Conservation (phyloP, 1,140 invertebrate species). For the Stegodyphus mimosarum region DNA sequence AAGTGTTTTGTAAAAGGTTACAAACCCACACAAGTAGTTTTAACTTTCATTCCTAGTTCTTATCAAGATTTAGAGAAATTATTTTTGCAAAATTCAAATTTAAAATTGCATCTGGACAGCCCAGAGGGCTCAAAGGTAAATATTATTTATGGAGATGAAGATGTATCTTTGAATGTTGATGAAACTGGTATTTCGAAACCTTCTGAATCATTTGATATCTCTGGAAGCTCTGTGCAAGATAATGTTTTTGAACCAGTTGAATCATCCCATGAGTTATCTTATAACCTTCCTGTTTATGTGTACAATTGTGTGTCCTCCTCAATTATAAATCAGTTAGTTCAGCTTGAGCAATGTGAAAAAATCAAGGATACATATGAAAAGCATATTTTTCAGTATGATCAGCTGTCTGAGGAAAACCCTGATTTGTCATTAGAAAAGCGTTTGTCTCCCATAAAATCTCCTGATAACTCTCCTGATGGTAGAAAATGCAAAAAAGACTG, state of each 20-base stretch:
- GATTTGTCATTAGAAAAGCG: neutral
- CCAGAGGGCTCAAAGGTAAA: neutral
- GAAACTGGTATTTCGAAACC: neutral
- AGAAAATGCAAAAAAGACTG: conserved; percentile 13
- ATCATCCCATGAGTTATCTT: conserved; percentile 64
- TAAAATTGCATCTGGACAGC: neutral
- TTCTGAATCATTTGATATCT: neutral
- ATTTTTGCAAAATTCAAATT: neutral
- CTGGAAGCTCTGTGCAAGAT: neutral
- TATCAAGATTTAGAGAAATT: conserved; percentile 68
- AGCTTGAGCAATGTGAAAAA: conserved; percentile 68
- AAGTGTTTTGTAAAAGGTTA: conserved; percentile 78
- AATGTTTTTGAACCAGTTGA: neutral
- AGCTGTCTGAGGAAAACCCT: neutral
- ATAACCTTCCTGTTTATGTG: conserved; percentile 75
- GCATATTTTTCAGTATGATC: conserved; percentile 66
- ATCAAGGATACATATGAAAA: conserved; percentile 68
- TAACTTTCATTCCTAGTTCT: conserved; percentile 78
- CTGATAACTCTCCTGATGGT: too few species aligned
- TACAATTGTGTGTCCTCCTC: conserved; percentile 77
- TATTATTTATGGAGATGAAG: neutral
- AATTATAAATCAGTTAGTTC: conserved; percentile 74
- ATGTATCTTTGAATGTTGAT: neutral
- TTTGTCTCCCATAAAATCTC: too few species aligned
- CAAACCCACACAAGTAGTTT: conserved; percentile 74